Evolutionary conservation across 2,797 vertebrate genomes (phyloP).

Genomic region (Pangasius djambal): DNA sequence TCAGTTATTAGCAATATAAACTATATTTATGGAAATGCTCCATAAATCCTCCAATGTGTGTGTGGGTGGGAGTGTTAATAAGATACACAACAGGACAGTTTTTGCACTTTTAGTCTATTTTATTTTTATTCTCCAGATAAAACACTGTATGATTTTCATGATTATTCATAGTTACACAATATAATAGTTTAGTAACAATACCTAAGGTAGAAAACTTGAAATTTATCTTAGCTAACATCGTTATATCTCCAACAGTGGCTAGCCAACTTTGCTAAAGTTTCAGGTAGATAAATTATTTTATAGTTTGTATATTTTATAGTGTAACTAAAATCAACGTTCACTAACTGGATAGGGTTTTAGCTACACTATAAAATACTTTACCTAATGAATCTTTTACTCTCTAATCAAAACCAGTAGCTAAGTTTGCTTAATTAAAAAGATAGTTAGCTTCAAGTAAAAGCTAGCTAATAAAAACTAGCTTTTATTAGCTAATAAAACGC

Average conservation of each 20-base stretch:
- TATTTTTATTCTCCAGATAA: background rate
- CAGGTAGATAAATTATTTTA: background rate
- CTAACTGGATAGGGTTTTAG: background rate
- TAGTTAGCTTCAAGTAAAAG: background rate
- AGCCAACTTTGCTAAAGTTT: background rate
- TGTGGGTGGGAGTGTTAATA: background rate
- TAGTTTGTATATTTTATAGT: background rate
- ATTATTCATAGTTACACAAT: background rate
- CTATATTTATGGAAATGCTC: background rate
- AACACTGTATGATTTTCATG: too few species aligned
- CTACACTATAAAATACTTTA: background rate
- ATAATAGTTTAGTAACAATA: background rate
- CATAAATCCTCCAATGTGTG: background rate
- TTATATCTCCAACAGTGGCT: background rate
- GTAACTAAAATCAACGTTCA: background rate
- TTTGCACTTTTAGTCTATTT: background rate
- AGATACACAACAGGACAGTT: background rate
- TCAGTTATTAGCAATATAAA: background rate
- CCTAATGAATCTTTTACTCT: background rate
- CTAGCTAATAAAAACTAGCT: background rate
- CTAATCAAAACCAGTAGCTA: background rate
- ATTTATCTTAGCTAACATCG: background rate
- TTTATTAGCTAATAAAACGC: background rate
- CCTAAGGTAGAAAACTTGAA: background rate
- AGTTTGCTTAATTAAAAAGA: background rate